phyloP scores from a whole-genome alignment of 1,140 invertebrate species.

The Neodiprion pinetum region DNA sequence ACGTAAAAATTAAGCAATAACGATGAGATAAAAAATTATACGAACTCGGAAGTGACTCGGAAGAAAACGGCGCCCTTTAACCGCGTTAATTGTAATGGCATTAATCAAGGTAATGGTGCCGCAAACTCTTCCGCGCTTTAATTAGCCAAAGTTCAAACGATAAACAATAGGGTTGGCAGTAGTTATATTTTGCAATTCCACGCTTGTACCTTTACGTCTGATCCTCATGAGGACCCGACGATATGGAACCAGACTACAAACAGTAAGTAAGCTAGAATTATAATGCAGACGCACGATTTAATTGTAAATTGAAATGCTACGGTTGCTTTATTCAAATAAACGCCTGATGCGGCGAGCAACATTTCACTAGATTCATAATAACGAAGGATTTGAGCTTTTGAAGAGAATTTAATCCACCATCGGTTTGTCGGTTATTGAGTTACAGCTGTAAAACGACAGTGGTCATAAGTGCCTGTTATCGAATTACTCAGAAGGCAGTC shows the following conservation, averaged over 20 bases:
- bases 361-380: no score
- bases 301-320: no score
- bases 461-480: no score
- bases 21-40: no score
- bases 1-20: no score
- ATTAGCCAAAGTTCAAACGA: constrained; percentile 48
- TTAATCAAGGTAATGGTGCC: constrained; percentile 57
- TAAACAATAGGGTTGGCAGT: constrained; percentile 42
- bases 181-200: constrained; percentile 26
- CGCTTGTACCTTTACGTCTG: neutral
- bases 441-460: no score
- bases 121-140: constrained; percentile 37
- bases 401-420: no score
- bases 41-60: neutral
- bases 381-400: no score
- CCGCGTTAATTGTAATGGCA: constrained; percentile 55
- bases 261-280: constrained; percentile 9
- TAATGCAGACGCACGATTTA: constrained; percentile 15
- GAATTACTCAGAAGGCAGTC: no score
- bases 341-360: no score
- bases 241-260: neutral
- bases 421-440: no score
- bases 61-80: constrained; percentile 29
- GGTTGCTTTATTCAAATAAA: no score
- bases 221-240: constrained; percentile 7